Percentiles rank a stretch among this genome's conserved stretches.
phyloP scores from a whole-genome alignment of 2,888 invertebrate genomes.

The Dicyrtomina minuta region DNA sequence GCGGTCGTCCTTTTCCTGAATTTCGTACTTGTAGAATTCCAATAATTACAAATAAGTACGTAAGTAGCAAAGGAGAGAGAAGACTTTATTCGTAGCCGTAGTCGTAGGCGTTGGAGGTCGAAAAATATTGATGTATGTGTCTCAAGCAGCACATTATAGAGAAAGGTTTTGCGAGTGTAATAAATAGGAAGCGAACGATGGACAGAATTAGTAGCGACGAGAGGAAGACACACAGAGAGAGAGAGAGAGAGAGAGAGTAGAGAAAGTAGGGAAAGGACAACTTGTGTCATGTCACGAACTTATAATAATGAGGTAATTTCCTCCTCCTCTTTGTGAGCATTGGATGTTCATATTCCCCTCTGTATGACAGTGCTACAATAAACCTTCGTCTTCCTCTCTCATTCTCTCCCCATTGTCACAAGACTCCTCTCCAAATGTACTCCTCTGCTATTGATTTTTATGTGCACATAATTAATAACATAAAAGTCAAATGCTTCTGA shows the following conservation, averaged over 20 bases:
- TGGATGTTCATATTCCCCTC: not conserved
- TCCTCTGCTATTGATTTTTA: no score
- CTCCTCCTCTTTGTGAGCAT: conserved; percentile 8
- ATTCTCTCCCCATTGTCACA: not conserved
- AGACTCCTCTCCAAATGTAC: not conserved
- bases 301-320: conserved; percentile 19
- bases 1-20: no score
- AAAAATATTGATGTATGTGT: no score
- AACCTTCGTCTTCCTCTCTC: not conserved
- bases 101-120: no score
- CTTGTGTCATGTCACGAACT: conserved; percentile 28
- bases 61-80: no score
- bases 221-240: not conserved
- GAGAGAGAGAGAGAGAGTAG: conserved; percentile 8
- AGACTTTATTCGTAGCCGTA: no score
- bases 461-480: no score
- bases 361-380: not conserved
- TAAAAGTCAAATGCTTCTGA: no score
- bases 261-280: conserved; percentile 13
- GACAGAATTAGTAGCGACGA: not conserved
- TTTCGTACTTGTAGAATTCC: no score
- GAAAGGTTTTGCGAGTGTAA: no score
- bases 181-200: not conserved
- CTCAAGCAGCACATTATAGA: no score
- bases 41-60: no score